Evolutionary conservation across 2,113 vertebrate genomes (phyloP).

Genomic region (Odocoileus hemionus): DNA sequence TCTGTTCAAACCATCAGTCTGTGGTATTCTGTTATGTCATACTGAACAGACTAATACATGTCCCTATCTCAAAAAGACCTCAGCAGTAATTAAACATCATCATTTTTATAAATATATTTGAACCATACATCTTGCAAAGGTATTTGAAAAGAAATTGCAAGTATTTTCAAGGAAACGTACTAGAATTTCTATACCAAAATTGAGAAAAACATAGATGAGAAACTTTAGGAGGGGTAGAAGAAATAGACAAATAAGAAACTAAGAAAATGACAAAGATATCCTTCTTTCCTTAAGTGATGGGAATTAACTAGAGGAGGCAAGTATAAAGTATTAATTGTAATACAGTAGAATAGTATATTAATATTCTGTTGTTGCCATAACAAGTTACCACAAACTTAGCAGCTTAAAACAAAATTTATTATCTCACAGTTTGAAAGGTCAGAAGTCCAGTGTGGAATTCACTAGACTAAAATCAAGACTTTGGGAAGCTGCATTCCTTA

Average conservation of each 20-base stretch:
- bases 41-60: neutral
- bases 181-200: neutral
- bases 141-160: neutral
- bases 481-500: neutral
- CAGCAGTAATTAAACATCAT: neutral
- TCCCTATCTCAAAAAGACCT: neutral
- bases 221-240: neutral
- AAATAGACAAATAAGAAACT: neutral
- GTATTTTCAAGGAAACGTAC: neutral
- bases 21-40: neutral
- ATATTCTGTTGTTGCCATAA: neutral
- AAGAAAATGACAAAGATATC: neutral
- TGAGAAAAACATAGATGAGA: neutral
- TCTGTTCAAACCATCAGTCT: neutral
- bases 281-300: neutral
- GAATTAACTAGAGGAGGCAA: neutral
- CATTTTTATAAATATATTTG: neutral
- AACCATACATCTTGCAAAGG: neutral
- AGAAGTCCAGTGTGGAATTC: neutral
- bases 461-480: neutral
- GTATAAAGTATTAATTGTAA: neutral
- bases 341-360: neutral
- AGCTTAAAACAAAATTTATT: neutral
- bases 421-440: neutral
- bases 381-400: neutral